Percentiles rank a stretch among this genome's conserved stretches.
Evolutionary conservation across 2,888 invertebrate genomes (phyloP).

Genomic region (Tachina lurida): DNA sequence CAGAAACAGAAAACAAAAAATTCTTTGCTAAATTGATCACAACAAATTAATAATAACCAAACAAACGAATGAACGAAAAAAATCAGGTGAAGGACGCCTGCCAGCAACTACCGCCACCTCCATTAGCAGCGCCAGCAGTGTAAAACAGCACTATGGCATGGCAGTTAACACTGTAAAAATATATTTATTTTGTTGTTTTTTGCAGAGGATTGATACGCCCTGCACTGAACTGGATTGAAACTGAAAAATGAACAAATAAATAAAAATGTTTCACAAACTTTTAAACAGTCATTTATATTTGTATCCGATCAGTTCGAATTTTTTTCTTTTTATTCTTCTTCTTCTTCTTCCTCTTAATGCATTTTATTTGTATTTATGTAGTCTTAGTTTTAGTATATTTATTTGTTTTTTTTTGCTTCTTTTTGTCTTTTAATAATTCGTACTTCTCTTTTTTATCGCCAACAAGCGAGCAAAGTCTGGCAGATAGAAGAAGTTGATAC

Average conservation of each 20-base stretch:
- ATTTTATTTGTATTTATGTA: slow-evolving; percentile 33
- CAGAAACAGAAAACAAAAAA: slow-evolving; percentile 21
- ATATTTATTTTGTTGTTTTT: not conserved
- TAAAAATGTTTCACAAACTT: slow-evolving; percentile 65
- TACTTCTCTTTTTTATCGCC: slow-evolving; percentile 46
- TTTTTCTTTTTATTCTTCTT: not conserved
- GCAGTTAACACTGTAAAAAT: slow-evolving; percentile 31
- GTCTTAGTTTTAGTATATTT: slow-evolving; percentile 7
- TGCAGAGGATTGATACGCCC: slow-evolving; percentile 70
- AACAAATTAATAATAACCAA: slow-evolving; percentile 69
- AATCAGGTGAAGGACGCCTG: slow-evolving; percentile 75
- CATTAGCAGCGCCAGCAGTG: slow-evolving; percentile 57
- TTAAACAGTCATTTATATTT: slow-evolving; percentile 57
- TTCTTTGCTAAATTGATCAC: slow-evolving; percentile 65
- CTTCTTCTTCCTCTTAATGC: slow-evolving; percentile 11
- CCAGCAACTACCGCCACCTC: slow-evolving; percentile 67
- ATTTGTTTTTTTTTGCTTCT: slow-evolving; percentile 11
- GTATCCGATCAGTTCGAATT: slow-evolving; percentile 54
- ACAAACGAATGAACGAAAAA: slow-evolving; percentile 61
- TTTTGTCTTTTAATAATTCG: slow-evolving; percentile 40
- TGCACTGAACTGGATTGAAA: slow-evolving; percentile 65
- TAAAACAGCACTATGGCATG: slow-evolving; percentile 37
- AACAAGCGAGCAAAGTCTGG: slow-evolving; percentile 47
- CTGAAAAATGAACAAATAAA: slow-evolving; percentile 58
- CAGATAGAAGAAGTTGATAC: slow-evolving; percentile 46